Base-by-base conservation (phyloP, 2,113 vertebrate genomes). In the Channa argus region DNA sequence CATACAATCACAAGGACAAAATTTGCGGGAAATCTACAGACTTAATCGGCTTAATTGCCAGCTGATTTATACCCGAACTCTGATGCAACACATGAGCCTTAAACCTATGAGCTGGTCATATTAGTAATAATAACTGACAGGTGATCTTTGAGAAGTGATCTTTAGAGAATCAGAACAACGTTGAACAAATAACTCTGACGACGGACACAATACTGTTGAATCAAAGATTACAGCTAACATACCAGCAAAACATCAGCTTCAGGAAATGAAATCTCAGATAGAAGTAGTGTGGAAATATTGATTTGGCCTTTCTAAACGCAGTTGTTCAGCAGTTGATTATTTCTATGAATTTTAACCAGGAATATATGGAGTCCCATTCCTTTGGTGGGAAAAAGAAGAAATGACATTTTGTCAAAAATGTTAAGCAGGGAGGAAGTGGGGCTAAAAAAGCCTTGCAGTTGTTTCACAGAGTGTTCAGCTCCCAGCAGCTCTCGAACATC, bases 381-480 rank as follows among this genome's bases (percentile, higher is more conserved):
- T 11, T 66, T 41, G 58, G 34, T 4, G 24, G 55, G 66, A 43
- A 5, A 51, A 79, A 49, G 65, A 39, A 66, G 44, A 79, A 44
- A 61, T 49, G 76, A 71, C 84, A 83, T 54, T 60, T 45, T 61
- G 71, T 78, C 64, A 79, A 47, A 71, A 81, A 71, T 61, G 54
- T 66, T 61, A 46, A 77, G 38, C 13, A 65, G 59, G 71, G 59
- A 66, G 69, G 46, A 49, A 63, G 52, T 0, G 44, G 41, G 45
- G 52, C 59, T 69, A 54, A 66, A 82, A 77, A 69, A 67, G 67
- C 65, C 72, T 45, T 38, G 62, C 80, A 63, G 82, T 78, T 62
- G 75, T 77, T 87, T 68, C 70, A 51, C 49, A 39, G 75, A 74
- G 70, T 5, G 14, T 68, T 71, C n/a, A 6, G 64, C 84, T 86